A percentile compares a stretch with the other conserved stretches of the same genome.
Evolutionary conservation across 2,888 invertebrate genomes (phyloP).

Genomic region (Neocrepidodera transversa): DNA sequence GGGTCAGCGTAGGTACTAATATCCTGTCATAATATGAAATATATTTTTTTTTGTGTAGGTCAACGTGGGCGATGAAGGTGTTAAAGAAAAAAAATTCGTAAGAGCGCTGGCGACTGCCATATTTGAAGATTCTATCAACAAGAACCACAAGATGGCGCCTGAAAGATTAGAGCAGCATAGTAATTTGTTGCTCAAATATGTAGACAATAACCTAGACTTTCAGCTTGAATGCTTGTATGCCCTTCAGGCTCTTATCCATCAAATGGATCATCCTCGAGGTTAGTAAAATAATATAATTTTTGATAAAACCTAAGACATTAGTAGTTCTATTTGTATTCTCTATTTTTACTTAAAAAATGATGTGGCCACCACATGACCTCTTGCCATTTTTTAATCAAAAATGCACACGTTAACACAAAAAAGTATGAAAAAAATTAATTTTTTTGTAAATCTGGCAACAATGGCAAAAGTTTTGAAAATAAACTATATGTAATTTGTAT

Average conservation of each 20-base stretch:
- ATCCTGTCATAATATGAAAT: too few relatives aligned
- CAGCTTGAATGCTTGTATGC: slow-evolving; percentile 87
- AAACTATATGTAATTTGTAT: too few relatives aligned
- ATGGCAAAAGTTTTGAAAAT: too few relatives aligned
- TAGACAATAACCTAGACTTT: slow-evolving; percentile 71
- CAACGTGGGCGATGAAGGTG: slow-evolving; percentile 67
- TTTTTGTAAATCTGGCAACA: too few relatives aligned
- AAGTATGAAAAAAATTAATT: too few relatives aligned
- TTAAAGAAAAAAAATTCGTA: slow-evolving; percentile 74
- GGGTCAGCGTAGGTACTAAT: slow-evolving; percentile 71
- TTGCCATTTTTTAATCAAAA: too few relatives aligned
- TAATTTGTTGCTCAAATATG: slow-evolving; percentile 72
- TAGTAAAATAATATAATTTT: too few relatives aligned
- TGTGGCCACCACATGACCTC: too few relatives aligned
- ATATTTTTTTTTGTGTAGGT: slow-evolving; percentile 60
- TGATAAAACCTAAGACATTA: too few relatives aligned
- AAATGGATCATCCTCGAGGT: slow-evolving; percentile 82
- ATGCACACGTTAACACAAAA: too few relatives aligned
- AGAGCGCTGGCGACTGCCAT: slow-evolving; percentile 76
- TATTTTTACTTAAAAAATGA: too few relatives aligned
- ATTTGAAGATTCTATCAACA: slow-evolving; percentile 71
- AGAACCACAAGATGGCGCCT: slow-evolving; percentile 62
- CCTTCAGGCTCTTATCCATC: slow-evolving; percentile 79
- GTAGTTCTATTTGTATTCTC: too few relatives aligned
- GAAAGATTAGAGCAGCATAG: slow-evolving; percentile 60